These are phyloP conservation scores for Lepidostoma basale DNA, from an alignment of 1,140 invertebrate species.

Conservation along the genomic window DNA sequence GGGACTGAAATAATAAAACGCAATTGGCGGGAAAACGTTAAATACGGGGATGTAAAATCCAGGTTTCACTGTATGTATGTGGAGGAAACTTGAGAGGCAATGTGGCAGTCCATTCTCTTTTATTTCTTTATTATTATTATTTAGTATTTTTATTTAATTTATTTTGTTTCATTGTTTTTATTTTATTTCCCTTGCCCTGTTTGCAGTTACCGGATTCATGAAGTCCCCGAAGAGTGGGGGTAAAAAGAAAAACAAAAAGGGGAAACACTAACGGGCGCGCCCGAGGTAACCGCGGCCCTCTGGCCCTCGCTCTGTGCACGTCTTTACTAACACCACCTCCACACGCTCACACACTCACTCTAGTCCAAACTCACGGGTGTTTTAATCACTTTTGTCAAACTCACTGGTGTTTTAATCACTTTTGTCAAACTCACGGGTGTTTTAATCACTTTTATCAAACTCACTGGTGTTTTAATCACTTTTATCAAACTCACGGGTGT, in stretches of 20 bases:
- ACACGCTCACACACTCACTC: neutral
- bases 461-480: too few species aligned
- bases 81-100: too few species aligned
- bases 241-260: conserved; percentile 34
- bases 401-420: too few species aligned
- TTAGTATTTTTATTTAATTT: neutral
- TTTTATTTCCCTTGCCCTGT: conserved; percentile 11
- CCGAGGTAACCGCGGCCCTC: neutral
- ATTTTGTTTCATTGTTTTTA: conserved; percentile 15
- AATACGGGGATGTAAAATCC: too few species aligned
- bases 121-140: neutral
- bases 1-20: too few species aligned
- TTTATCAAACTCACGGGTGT: too few species aligned
- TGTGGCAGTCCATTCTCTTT: neutral
- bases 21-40: too few species aligned
- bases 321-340: neutral
- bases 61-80: too few species aligned
- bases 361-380: too few species aligned
- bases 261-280: conserved; percentile 1
- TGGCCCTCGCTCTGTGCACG: neutral
- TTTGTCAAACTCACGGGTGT: too few species aligned
- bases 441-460: too few species aligned
- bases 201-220: conserved; percentile 37
- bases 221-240: conserved; percentile 26
- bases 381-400: too few species aligned